Evolutionary conservation across 2,888 invertebrate species (phyloP).

Genomic region (Leptopilina myrica): DNA sequence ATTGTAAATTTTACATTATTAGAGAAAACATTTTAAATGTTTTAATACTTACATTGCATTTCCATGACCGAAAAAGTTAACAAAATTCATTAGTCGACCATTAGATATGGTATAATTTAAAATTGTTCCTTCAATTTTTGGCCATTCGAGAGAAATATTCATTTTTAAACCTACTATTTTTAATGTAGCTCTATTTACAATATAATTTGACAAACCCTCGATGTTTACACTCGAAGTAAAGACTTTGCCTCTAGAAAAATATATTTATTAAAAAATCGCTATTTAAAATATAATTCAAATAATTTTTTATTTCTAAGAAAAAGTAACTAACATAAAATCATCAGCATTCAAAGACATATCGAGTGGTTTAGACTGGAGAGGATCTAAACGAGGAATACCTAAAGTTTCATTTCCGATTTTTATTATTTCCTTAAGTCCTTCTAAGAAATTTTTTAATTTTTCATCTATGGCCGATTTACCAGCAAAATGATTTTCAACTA

Average conservation of each 20-base stretch:
- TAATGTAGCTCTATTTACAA: slow-evolving; percentile 8
- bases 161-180: not conserved
- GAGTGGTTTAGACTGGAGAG: not conserved
- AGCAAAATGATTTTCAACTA: not conserved
- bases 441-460: slow-evolving; percentile 28
- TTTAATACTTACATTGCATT: slow-evolving; percentile 43
- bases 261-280: no score
- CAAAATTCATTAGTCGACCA: slow-evolving; percentile 8
- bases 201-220: slow-evolving; percentile 42
- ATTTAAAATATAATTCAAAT: not conserved
- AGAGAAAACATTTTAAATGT: no score
- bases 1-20: no score
- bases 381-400: slow-evolving; percentile 42
- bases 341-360: not conserved
- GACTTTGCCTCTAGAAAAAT: slow-evolving; percentile 30
- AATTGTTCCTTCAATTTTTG: slow-evolving; percentile 2
- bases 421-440: slow-evolving; percentile 31
- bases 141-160: slow-evolving; percentile 31
- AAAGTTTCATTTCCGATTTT: slow-evolving; percentile 40
- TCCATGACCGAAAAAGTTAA: slow-evolving; percentile 51
- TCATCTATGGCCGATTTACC: slow-evolving; percentile 22
- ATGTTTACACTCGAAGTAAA: slow-evolving; percentile 4
- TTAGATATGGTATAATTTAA: not conserved
- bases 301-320: slow-evolving; percentile 14
- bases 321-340: slow-evolving; percentile 7